Evolutionary conservation across 2,797 vertebrate genomes (phyloP).

Genomic region (Pseudochirops cupreus): DNA sequence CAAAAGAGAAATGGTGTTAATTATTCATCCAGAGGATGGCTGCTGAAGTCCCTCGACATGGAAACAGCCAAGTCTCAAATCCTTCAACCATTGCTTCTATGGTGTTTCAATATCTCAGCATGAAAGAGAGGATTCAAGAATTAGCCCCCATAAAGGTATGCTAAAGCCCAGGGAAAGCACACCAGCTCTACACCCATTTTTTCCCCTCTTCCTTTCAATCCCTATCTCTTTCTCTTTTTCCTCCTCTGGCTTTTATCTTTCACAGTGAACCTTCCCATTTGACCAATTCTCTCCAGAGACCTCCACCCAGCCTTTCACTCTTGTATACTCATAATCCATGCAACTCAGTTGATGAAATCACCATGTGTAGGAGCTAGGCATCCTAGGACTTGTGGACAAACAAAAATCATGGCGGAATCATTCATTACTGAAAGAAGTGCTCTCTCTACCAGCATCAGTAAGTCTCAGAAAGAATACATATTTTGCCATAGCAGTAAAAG

Average conservation of each 20-base stretch:
- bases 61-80: neutral
- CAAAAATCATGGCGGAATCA: neutral
- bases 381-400: neutral
- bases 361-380: neutral
- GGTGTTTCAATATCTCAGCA: neutral
- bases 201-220: neutral
- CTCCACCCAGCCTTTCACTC: neutral
- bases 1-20: neutral
- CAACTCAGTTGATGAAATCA: neutral
- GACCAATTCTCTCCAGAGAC: neutral
- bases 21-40: neutral
- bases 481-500: neutral
- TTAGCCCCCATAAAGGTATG: neutral
- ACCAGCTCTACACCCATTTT: neutral
- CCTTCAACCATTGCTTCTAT: neutral
- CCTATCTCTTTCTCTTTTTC: neutral
- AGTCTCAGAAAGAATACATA: neutral
- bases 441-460: neutral
- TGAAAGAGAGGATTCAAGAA: neutral
- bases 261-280: neutral
- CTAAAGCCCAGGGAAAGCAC: neutral
- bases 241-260: neutral
- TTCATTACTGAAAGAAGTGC: neutral
- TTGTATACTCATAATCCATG: neutral
- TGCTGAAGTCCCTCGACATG: neutral